A percentile compares a stretch with the other conserved stretches of the same genome.
These are phyloP conservation scores for Lasioglossum leucozonium DNA, from an alignment of 2,888 invertebrate species.

Conservation along the genomic window DNA sequence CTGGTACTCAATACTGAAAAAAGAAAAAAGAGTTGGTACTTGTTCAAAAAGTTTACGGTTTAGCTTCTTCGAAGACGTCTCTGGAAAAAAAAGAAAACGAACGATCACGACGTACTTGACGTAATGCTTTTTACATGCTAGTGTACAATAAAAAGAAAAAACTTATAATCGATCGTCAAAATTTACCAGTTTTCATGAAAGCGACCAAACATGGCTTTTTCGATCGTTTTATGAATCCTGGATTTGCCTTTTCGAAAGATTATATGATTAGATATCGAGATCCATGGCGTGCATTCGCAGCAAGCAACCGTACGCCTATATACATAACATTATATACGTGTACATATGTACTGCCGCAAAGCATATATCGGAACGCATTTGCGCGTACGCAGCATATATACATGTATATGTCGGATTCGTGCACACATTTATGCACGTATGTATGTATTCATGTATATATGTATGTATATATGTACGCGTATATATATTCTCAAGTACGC, in stretches of 20 bases:
- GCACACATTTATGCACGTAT: background rate
- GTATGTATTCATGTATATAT: background rate
- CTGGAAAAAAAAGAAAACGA: constrained; percentile 47
- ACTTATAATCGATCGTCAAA: constrained; percentile 72
- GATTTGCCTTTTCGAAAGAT: constrained; percentile 77
- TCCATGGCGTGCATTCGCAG: constrained; percentile 57
- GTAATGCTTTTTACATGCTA: constrained; percentile 81
- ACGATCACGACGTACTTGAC: constrained; percentile 80
- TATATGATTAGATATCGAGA: constrained; percentile 70
- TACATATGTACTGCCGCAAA: background rate
- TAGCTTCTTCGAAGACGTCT: constrained; percentile 70
- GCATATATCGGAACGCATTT: background rate
- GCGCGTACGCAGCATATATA: background rate
- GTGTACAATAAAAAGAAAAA: constrained; percentile 81
- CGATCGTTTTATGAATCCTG: constrained; percentile 69
- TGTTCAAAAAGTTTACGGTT: constrained; percentile 68
- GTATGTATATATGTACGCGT: background rate
- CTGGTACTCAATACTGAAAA: constrained; percentile 52
- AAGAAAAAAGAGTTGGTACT: constrained; percentile 70
- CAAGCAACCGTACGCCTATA: constrained; percentile 4
- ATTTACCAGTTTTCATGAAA: constrained; percentile 70
- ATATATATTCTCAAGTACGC: background rate
- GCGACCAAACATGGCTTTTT: constrained; percentile 45
- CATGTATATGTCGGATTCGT: background rate
- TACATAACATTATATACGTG: background rate